These are phyloP conservation scores for Scyliorhinus canicula DNA, from an alignment of 2,797 vertebrate genomes.

Conservation along the genomic window DNA sequence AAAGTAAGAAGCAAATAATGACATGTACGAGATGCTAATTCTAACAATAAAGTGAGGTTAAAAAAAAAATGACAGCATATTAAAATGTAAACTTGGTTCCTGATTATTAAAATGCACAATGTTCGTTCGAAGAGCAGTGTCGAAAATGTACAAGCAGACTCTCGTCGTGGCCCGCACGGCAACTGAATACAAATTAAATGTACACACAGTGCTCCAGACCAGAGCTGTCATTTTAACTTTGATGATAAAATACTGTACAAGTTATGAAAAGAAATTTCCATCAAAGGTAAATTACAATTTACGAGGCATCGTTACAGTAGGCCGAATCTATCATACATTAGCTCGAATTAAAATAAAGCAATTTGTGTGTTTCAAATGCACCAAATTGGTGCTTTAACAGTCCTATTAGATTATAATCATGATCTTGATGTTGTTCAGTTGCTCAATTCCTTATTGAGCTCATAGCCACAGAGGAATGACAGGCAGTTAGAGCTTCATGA, in stretches of 20 bases:
- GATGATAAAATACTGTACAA: neutral
- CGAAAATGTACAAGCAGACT: neutral
- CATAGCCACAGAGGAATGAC: neutral
- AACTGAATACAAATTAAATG: neutral
- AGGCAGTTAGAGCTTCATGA: neutral
- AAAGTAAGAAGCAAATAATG: neutral
- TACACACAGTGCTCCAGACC: neutral
- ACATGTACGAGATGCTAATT: neutral
- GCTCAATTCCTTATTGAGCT: neutral
- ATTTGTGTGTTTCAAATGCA: neutral
- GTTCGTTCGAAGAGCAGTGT: neutral
- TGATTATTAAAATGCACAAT: constrained; percentile 10
- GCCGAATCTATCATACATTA: neutral
- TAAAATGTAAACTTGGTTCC: neutral
- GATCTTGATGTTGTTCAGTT: constrained; percentile 1
- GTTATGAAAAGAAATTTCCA: neutral
- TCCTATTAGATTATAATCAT: neutral
- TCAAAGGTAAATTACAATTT: neutral
- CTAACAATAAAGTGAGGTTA: neutral
- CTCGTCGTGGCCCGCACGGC: neutral
- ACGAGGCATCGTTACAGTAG: neutral
- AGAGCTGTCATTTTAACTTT: neutral
- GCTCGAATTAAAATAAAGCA: neutral
- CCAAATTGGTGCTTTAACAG: neutral
- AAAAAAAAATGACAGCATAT: neutral